Conservation (phyloP, 2,797 vertebrate genomes). For the Schizopygopsis pylzovi region DNA sequence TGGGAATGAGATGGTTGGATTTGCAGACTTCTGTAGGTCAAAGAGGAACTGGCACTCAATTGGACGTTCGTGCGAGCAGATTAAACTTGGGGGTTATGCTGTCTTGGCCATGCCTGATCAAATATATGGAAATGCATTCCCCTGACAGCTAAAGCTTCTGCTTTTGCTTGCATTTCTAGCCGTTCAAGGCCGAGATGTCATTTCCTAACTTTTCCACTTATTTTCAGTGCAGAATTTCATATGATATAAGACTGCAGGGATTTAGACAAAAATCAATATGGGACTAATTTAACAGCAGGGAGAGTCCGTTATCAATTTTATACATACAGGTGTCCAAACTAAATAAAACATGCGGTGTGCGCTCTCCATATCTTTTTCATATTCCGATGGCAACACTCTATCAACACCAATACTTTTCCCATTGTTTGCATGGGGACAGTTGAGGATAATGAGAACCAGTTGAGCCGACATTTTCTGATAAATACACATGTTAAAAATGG, state of each 20-base stretch:
- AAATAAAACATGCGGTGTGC: neutral
- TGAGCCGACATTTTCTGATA: neutral
- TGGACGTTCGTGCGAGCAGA: conserved; percentile 29
- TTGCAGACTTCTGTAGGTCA: conserved; percentile 45
- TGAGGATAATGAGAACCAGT: conserved; percentile 36
- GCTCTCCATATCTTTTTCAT: conserved; percentile 23
- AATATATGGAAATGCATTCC: conserved; percentile 54
- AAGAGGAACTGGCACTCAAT: conserved; percentile 36
- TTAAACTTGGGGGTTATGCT: conserved; percentile 36
- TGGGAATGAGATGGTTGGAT: neutral
- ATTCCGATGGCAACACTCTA: conserved; percentile 33
- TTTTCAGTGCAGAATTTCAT: conserved; percentile 15
- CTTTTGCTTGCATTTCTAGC: conserved; percentile 32
- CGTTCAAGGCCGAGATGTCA: conserved; percentile 18
- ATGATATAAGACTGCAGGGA: conserved; percentile 13
- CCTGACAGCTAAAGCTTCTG: neutral
- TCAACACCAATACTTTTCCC: conserved; percentile 39
- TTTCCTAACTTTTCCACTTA: conserved; percentile 33
- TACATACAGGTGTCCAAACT: conserved; percentile 5
- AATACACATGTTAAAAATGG: neutral
- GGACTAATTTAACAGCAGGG: neutral
- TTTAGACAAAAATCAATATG: neutral
- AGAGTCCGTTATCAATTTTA: neutral
- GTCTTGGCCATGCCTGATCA: conserved; percentile 45
- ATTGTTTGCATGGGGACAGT: conserved; percentile 40